A percentile compares a stretch with the other conserved stretches of the same genome.
phyloP scores from a whole-genome alignment of 1,140 invertebrate species.

The Charaxes varanes region DNA sequence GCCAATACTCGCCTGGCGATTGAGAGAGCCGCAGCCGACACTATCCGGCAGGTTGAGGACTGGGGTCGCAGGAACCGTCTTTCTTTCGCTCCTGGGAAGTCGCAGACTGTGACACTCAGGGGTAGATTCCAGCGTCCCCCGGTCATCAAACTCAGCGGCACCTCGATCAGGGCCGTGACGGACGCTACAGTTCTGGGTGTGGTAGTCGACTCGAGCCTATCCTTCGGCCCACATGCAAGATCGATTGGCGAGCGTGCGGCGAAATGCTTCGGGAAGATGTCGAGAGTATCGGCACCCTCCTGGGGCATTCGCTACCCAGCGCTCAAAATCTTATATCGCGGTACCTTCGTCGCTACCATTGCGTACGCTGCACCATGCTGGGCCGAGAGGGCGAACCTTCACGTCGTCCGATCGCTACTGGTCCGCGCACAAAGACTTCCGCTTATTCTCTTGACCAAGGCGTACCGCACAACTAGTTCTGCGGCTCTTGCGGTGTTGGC shows the following conservation, averaged over 20 bases:
- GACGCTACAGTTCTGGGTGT: constrained; percentile 16
- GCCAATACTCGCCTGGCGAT: constrained; percentile 27
- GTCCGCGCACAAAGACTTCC: constrained; percentile 20
- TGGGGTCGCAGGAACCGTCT: constrained; percentile 30
- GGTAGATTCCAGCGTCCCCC: constrained; percentile 27
- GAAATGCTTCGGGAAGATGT: too few species aligned
- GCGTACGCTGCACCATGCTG: constrained; percentile 7
- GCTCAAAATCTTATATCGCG: too few species aligned
- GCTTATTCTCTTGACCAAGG: constrained; percentile 25
- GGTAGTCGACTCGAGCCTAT: constrained; percentile 17
- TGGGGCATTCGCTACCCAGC: too few species aligned
- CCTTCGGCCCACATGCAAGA: constrained; percentile 67
- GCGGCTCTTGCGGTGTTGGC: constrained; percentile 29
- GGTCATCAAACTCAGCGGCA: constrained; percentile 8
- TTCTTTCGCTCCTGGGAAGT: constrained; percentile 20
- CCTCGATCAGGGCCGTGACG: constrained; percentile 8
- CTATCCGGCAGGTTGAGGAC: constrained; percentile 5
- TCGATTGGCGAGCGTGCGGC: too few species aligned
- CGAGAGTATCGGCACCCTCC: too few species aligned
- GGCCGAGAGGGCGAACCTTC: background rate
- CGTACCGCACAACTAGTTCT: constrained; percentile 28
- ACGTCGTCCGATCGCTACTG: background rate
- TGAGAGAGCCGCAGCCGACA: constrained; percentile 16
- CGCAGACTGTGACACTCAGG: constrained; percentile 19
- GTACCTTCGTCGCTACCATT: constrained; percentile 30